Evolutionary conservation across 2,797 vertebrate genomes (phyloP), one percentile per base, ranked within the genome.

Genomic region (Malacoraja senta): DNA sequence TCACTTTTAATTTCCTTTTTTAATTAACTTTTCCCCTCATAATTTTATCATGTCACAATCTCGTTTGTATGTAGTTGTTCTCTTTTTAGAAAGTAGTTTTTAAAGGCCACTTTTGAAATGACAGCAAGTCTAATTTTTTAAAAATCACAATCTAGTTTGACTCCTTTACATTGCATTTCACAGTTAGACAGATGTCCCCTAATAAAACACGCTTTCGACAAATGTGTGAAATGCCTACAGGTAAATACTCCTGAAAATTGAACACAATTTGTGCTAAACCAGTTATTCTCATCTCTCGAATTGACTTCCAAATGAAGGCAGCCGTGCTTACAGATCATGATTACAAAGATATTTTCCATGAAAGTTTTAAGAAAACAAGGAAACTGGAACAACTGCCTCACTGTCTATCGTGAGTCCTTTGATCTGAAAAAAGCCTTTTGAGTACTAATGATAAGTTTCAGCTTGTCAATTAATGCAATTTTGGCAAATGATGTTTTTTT

Each of bases 261-360:
- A 91, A 71, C 38, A 74, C 17, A 91, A 74, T 91, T 44, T 74
- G 1, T 29, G 68, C 21, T 72, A 32, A 86, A 29, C 26, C 53
- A 65, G 84, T 65, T 65, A 76, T 53, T 91, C 35, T 13, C 24
- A 53, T 19, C 13, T 10, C 35, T 15, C 53, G 72, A 92, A 92
- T 92, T 92, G 72, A 29, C 65, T n/a, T 74, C 38, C 29, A 53
- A 74, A 76, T 92, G 26, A 76, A 92, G 71, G 68, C 71, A 76
- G 71, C 29, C 72, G 38, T 76, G 71, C 38, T 53, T 76, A 76
- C 71, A 76, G 71, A 58, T 53, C 38, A 76, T 92, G 72, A 53
- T 92, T 68, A 88, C 15, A 68, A 88, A 88, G 38, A 19, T 88
- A 88, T 88, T 88, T 88, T 92, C 38, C 90, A 76, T 92, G 35